Percentiles rank a stretch among this genome's conserved stretches.
These are phyloP conservation scores for Diabrotica virgifera DNA, from an alignment of 1,140 invertebrate genomes.

Conservation along the genomic window DNA sequence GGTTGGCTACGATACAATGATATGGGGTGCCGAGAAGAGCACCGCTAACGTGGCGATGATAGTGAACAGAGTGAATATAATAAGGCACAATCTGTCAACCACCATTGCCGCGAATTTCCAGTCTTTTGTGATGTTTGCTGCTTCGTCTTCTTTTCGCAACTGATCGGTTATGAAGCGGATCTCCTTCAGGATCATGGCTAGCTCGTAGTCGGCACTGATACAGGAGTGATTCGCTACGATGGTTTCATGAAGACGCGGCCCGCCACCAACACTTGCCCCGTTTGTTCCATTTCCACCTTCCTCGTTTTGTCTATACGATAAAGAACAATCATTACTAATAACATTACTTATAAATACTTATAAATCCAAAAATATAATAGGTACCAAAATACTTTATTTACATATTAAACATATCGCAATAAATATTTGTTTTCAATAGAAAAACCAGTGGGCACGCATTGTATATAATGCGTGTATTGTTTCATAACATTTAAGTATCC, in stretches of 20 bases:
- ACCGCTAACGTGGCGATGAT: slow-evolving; percentile 93
- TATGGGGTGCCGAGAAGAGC: slow-evolving; percentile 89
- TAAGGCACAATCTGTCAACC: slow-evolving; percentile 95
- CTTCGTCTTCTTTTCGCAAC: slow-evolving; percentile 86
- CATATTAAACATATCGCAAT: too few species aligned
- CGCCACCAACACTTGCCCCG: slow-evolving; percentile 35
- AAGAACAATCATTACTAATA: too few species aligned
- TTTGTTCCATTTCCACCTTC: slow-evolving; percentile 43
- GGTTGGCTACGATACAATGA: slow-evolving; percentile 83
- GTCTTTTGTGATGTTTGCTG: slow-evolving; percentile 89
- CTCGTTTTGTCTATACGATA: slow-evolving; percentile 42
- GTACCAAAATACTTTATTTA: too few species aligned
- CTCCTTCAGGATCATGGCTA: slow-evolving; percentile 80
- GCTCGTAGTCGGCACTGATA: slow-evolving; percentile 58
- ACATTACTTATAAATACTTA: too few species aligned
- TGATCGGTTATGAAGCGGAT: slow-evolving; percentile 90
- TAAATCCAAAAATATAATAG: too few species aligned
- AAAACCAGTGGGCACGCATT: too few species aligned
- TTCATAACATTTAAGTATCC: too few species aligned
- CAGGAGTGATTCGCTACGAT: slow-evolving; percentile 42
- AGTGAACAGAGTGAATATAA: slow-evolving; percentile 95
- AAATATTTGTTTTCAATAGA: too few species aligned
- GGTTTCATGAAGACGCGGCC: slow-evolving; percentile 39
- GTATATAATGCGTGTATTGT: too few species aligned
- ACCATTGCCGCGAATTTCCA: slow-evolving; percentile 99